These are phyloP conservation scores for Lepidocolaptes lacrymiger DNA, from an alignment of 2,797 vertebrate genomes.

Conservation along the genomic window DNA sequence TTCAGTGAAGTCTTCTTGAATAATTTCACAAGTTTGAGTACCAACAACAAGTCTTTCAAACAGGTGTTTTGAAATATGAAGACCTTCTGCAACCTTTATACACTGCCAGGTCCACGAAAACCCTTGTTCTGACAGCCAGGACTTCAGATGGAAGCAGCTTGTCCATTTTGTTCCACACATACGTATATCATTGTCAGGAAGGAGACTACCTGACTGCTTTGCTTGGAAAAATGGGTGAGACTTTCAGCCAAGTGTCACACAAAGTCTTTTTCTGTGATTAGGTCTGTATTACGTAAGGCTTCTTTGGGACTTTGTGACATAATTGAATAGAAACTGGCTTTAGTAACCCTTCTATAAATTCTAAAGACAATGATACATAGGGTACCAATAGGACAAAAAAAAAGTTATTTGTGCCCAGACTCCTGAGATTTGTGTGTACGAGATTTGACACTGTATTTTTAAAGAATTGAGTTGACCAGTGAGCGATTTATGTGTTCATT, in stretches of 20 bases:
- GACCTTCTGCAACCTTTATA: background rate
- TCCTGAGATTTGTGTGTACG: background rate
- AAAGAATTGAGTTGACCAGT: background rate
- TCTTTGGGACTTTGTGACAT: background rate
- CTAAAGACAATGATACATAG: background rate
- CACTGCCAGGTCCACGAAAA: background rate
- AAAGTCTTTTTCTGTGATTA: background rate
- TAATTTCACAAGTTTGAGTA: background rate
- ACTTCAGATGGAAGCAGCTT: background rate
- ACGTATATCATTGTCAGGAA: background rate
- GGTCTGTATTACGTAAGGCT: background rate
- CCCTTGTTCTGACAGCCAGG: background rate
- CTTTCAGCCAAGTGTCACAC: background rate
- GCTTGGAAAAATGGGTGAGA: background rate
- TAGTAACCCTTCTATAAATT: background rate
- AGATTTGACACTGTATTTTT: background rate
- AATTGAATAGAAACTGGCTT: background rate
- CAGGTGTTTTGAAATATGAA: background rate
- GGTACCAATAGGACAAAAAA: background rate
- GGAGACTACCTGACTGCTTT: background rate
- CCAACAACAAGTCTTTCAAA: background rate
- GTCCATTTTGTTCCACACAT: background rate
- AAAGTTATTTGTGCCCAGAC: background rate
- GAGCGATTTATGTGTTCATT: background rate
- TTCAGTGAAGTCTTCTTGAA: background rate